Evolutionary conservation across 2,113 vertebrate species (phyloP).

Genomic region (Mustela lutreola): DNA sequence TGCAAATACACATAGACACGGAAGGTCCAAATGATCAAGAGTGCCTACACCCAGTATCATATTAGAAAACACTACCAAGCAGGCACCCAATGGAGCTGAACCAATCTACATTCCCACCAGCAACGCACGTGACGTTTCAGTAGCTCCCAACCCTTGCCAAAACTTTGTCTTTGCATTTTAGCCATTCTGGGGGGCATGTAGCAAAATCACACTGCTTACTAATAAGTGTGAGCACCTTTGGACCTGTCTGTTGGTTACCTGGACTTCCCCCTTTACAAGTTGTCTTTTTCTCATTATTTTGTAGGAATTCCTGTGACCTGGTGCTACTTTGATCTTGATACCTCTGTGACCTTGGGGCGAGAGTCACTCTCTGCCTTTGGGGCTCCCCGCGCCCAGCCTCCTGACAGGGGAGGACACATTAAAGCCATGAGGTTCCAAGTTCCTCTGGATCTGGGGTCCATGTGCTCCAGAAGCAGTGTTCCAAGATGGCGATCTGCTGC

Average conservation of each 20-base stretch:
- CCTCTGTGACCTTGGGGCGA: background rate
- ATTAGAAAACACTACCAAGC: background rate
- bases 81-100: background rate
- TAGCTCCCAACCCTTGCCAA: background rate
- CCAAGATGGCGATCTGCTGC: background rate
- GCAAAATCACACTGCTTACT: background rate
- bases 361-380: no score
- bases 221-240: background rate
- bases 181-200: background rate
- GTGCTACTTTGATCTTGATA: background rate
- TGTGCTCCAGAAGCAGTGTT: no score
- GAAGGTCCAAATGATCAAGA: background rate
- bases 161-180: background rate
- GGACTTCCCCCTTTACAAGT: background rate
- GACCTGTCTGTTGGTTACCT: background rate
- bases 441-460: no score
- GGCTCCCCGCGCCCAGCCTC: background rate
- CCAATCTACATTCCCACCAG: background rate
- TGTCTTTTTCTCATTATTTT: background rate
- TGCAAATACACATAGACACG: no score
- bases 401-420: background rate
- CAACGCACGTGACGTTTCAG: background rate
- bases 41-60: background rate
- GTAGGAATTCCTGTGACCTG: background rate
- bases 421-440: background rate